A percentile compares a stretch with the other conserved stretches of the same genome.
These are phyloP conservation scores for Heliocidaris tuberculata DNA, from an alignment of 35 echinoderm and acorn worm genomes.

Conservation along the genomic window DNA sequence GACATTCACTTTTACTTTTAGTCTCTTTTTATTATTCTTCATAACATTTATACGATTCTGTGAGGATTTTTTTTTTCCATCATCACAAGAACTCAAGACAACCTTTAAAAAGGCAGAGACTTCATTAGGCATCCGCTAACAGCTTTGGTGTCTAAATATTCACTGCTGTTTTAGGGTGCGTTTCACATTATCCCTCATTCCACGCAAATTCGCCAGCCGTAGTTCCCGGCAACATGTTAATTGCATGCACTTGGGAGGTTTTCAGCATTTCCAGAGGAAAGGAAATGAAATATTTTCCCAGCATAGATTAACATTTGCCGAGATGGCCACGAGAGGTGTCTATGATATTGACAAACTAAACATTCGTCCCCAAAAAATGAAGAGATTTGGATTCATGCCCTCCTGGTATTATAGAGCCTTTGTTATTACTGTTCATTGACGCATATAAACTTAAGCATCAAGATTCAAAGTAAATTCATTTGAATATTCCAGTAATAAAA, in stretches of 20 bases:
- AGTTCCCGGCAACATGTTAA: background rate
- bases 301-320: background rate
- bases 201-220: background rate
- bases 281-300: background rate
- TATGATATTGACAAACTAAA: background rate
- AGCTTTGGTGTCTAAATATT: background rate
- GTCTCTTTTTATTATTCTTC: too few relatives aligned
- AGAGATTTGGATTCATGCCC: background rate
- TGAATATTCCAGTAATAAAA: background rate
- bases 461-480: background rate
- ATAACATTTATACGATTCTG: too few relatives aligned
- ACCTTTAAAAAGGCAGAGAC: background rate
- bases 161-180: background rate
- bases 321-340: background rate
- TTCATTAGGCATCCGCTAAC: background rate
- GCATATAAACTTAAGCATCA: background rate
- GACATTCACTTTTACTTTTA: too few relatives aligned
- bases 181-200: background rate
- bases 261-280: background rate
- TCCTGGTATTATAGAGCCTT: background rate
- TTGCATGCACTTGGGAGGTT: background rate
- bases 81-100: background rate
- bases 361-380: background rate
- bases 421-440: background rate
- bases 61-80: too few relatives aligned